Conservation (phyloP, 2,797 vertebrate genomes). For the Petrocephalus schoutedeni region DNA sequence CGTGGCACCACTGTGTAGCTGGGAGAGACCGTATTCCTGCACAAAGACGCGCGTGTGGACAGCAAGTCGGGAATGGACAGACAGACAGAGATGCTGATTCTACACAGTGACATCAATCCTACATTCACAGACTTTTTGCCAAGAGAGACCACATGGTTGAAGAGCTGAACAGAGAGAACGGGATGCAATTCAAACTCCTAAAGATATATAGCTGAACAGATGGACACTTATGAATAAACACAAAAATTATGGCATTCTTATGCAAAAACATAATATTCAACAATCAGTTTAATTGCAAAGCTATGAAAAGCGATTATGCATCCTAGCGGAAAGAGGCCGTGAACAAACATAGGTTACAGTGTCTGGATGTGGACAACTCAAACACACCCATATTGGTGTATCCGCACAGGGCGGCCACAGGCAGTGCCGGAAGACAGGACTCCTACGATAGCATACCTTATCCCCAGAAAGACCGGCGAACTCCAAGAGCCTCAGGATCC, state of each 20-base stretch:
- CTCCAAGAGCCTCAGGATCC: conserved; percentile 48
- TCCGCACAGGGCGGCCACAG: not conserved
- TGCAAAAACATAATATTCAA: not conserved
- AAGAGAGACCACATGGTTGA: not conserved
- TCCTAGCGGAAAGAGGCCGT: not conserved
- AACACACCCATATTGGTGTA: not conserved
- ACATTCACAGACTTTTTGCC: not conserved
- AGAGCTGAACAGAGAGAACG: not conserved
- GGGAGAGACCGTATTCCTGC: conserved; percentile 45
- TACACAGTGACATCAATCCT: not conserved
- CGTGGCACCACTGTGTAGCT: conserved; percentile 43
- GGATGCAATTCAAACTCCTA: not conserved
- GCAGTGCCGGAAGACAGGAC: not conserved
- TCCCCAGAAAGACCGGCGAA: conserved; percentile 53
- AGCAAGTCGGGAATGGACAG: not conserved
- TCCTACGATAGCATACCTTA: conserved; percentile 39
- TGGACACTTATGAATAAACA: not conserved
- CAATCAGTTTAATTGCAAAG: not conserved
- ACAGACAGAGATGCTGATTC: not conserved
- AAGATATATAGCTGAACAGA: not conserved
- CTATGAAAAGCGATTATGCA: not conserved
- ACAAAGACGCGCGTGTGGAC: not conserved
- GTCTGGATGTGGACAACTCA: not conserved
- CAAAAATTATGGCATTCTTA: not conserved
- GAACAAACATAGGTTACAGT: not conserved